Evolutionary conservation across 23 tunicate genomes (phyloP).

Genomic region (Diplosoma virens): DNA sequence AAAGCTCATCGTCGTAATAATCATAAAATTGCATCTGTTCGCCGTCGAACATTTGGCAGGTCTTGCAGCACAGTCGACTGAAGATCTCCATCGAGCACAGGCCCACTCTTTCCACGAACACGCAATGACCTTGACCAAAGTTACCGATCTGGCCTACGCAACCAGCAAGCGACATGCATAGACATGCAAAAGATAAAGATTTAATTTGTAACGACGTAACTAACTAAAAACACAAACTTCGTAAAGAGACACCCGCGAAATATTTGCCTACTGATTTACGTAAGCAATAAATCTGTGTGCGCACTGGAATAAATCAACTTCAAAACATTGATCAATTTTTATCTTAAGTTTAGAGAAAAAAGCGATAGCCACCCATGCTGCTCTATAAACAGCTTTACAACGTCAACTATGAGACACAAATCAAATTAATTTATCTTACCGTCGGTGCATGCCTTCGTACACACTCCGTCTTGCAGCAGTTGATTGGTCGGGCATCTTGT

Average conservation of each 20-base stretch:
- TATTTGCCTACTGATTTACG: too few species aligned
- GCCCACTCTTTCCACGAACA: conserved; percentile 1
- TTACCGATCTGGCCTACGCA: background rate
- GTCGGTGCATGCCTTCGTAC: conserved; percentile 51
- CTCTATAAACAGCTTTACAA: too few species aligned
- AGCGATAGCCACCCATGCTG: background rate
- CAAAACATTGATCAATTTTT: too few species aligned
- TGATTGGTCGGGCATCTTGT: conserved; percentile 28
- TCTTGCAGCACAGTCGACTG: conserved; percentile 37
- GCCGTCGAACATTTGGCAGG: conserved; percentile 24
- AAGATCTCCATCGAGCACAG: conserved; percentile 22
- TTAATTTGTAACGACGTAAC: too few species aligned
- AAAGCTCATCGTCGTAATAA: conserved; percentile 11
- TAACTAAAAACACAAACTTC: too few species aligned
- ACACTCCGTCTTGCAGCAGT: conserved; percentile 38
- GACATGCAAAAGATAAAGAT: too few species aligned
- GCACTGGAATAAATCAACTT: too few species aligned
- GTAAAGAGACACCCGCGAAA: too few species aligned
- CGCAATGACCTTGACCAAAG: conserved; percentile 19
- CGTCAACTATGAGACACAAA: too few species aligned
- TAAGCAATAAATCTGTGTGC: background rate
- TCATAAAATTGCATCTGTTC: background rate
- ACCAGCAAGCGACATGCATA: background rate
- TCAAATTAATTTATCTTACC: too few species aligned
- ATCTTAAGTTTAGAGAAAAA: background rate